A percentile compares a stretch with the other conserved stretches of the same genome.
phyloP scores from a whole-genome alignment of 2,113 vertebrate genomes.

The Phoxinus phoxinus region DNA sequence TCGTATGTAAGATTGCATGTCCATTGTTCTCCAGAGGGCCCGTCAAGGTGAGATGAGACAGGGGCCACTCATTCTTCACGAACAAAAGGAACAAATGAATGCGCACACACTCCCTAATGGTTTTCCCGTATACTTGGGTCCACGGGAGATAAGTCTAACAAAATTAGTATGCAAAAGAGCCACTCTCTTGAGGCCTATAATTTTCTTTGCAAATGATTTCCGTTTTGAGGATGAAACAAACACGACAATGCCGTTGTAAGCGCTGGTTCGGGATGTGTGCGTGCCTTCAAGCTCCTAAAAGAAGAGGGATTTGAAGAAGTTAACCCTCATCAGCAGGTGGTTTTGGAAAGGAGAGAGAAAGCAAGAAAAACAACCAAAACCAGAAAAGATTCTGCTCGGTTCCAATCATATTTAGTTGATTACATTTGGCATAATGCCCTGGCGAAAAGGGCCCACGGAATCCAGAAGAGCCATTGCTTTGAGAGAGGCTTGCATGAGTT shows the following conservation, averaged over 20 bases:
- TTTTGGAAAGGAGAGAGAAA: slow-evolving; percentile 60
- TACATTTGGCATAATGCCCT: slow-evolving; percentile 76
- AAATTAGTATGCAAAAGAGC: slow-evolving; percentile 99
- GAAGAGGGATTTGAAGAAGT: slow-evolving; percentile 89
- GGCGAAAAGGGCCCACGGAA: slow-evolving; percentile 70
- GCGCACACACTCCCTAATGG: slow-evolving; percentile 86
- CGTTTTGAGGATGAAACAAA: slow-evolving; percentile 91
- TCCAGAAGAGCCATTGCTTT: slow-evolving; percentile 59
- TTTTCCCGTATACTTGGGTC: slow-evolving; percentile 82
- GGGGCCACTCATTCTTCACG: slow-evolving; percentile 64
- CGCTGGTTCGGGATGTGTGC: slow-evolving; percentile 58
- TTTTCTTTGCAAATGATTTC: slow-evolving; percentile 95
- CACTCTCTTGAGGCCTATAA: slow-evolving; percentile 93
- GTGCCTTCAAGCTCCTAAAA: slow-evolving; percentile 77
- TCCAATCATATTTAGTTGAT: slow-evolving; percentile 87
- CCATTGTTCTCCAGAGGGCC: slow-evolving; percentile 36
- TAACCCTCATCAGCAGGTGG: slow-evolving; percentile 95
- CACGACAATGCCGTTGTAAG: slow-evolving; percentile 87
- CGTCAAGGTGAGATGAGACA: slow-evolving; percentile 54
- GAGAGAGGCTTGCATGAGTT: slow-evolving; percentile 65
- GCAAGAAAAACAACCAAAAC: slow-evolving; percentile 69
- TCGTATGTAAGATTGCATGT: slow-evolving; percentile 10
- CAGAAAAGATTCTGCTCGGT: slow-evolving; percentile 78
- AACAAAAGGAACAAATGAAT: slow-evolving; percentile 74
- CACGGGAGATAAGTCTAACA: slow-evolving; percentile 97